These are phyloP conservation scores for Chymomyza procnemis DNA, from an alignment of 2,888 invertebrate species.

Conservation along the genomic window DNA sequence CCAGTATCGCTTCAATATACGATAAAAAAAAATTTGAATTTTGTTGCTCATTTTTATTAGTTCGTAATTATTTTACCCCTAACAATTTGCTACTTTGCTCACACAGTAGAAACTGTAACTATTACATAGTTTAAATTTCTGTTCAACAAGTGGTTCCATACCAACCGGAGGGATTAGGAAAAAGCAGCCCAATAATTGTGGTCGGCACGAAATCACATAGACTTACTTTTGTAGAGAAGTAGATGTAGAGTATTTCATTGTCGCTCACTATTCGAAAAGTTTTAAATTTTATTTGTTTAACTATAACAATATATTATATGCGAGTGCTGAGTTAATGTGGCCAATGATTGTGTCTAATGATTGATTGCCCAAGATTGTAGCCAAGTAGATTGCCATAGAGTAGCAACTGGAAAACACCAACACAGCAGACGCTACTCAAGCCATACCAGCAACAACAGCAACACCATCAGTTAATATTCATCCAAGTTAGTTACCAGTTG, in stretches of 20 bases:
- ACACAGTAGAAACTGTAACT: too few species aligned
- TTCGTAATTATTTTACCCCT: too few species aligned
- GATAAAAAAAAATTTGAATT: too few species aligned
- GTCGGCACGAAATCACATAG: too few species aligned
- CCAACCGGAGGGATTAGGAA: too few species aligned
- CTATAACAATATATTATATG: neutral
- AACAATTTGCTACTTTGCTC: too few species aligned
- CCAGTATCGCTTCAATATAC: too few species aligned
- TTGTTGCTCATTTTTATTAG: too few species aligned
- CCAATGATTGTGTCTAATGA: constrained; percentile 68
- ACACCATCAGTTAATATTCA: neutral
- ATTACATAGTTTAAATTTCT: too few species aligned
- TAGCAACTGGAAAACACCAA: neutral
- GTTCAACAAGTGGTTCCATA: too few species aligned
- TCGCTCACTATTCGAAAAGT: neutral
- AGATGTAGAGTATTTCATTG: neutral
- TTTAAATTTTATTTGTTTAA: neutral
- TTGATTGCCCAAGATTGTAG: constrained; percentile 63
- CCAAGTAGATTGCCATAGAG: constrained; percentile 17
- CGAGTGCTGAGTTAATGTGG: constrained; percentile 64
- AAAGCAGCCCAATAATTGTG: too few species aligned
- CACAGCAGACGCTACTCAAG: neutral
- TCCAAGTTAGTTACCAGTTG: constrained; percentile 36
- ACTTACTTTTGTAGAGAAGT: neutral
- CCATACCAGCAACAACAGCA: constrained; percentile 7